These are phyloP conservation scores for Axea sp. DNA, from an alignment of 2,888 invertebrate genomes.

Conservation along the genomic window DNA sequence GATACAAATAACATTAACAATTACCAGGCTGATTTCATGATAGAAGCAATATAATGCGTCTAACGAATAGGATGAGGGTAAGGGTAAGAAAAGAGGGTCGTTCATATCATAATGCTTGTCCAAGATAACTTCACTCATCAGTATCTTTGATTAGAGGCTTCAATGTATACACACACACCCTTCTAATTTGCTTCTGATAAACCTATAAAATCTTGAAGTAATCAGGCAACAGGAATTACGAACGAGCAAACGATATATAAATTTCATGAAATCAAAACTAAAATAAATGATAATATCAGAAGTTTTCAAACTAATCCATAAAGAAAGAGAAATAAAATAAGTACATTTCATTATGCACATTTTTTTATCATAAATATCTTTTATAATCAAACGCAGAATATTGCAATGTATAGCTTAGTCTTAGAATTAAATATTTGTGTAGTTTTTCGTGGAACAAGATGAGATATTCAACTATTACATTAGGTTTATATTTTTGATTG, in stretches of 20 bases:
- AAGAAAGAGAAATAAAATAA: constrained; percentile 1
- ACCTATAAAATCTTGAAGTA: constrained; percentile 69
- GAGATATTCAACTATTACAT: constrained; percentile 5
- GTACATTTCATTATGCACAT: too few species aligned
- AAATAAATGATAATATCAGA: constrained; percentile 21
- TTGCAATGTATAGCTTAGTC: constrained; percentile 12
- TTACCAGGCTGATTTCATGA: constrained; percentile 73
- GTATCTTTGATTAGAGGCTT: constrained; percentile 78
- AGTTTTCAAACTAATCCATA: too few species aligned
- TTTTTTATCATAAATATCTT: too few species aligned
- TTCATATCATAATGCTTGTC: constrained; percentile 73
- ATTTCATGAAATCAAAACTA: constrained; percentile 36
- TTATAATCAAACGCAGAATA: constrained; percentile 5
- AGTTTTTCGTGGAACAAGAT: constrained; percentile 6
- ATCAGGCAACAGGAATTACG: constrained; percentile 62
- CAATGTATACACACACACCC: constrained; percentile 58
- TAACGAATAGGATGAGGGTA: constrained; percentile 73
- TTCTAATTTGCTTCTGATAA: constrained; percentile 78
- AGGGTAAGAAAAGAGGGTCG: constrained; percentile 66
- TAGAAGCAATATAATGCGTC: constrained; percentile 73
- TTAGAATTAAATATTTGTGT: constrained; percentile 27
- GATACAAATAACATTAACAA: constrained; percentile 68
- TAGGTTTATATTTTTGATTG: constrained; percentile 15
- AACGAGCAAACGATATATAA: constrained; percentile 11
- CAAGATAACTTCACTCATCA: constrained; percentile 73